phyloP scores from a whole-genome alignment of 1,140 invertebrate genomes.

The Vanessa atalanta region DNA sequence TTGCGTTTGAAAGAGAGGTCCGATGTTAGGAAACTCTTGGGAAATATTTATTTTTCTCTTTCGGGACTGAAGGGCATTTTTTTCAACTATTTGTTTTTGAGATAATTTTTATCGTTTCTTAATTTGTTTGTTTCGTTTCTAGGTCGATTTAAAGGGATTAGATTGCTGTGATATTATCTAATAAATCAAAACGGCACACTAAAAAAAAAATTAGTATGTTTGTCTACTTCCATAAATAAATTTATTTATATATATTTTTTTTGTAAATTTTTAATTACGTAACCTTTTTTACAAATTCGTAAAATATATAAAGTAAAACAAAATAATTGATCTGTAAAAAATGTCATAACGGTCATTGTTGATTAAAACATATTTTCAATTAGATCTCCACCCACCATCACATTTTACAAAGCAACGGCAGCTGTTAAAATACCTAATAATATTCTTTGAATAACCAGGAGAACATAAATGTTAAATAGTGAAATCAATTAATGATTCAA shows the following conservation, averaged over 20 bases:
- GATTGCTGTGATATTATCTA: constrained; percentile 16
- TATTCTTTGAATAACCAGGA: no score
- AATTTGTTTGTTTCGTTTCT: constrained; percentile 56
- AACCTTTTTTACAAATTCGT: not conserved
- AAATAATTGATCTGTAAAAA: no score
- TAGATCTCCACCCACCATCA: not conserved
- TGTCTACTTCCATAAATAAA: no score
- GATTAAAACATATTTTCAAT: not conserved
- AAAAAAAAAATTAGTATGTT: not conserved
- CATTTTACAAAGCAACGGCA: not conserved
- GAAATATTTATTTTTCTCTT: constrained; percentile 77
- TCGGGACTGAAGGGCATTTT: constrained; percentile 74
- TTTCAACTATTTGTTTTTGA: constrained; percentile 68
- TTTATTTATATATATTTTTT: no score
- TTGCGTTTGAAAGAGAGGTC: constrained; percentile 66
- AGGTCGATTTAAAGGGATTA: constrained; percentile 46
- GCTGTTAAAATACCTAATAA: not conserved
- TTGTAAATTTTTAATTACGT: no score
- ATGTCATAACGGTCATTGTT: no score
- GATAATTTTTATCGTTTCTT: constrained; percentile 56
- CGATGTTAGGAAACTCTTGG: constrained; percentile 76
- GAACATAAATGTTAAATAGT: no score
- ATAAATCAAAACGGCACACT: not conserved
- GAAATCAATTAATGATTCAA: no score
- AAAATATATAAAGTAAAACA: no score